phyloP scores from a whole-genome alignment of 2,888 invertebrate species.

The Aelia acuminata region DNA sequence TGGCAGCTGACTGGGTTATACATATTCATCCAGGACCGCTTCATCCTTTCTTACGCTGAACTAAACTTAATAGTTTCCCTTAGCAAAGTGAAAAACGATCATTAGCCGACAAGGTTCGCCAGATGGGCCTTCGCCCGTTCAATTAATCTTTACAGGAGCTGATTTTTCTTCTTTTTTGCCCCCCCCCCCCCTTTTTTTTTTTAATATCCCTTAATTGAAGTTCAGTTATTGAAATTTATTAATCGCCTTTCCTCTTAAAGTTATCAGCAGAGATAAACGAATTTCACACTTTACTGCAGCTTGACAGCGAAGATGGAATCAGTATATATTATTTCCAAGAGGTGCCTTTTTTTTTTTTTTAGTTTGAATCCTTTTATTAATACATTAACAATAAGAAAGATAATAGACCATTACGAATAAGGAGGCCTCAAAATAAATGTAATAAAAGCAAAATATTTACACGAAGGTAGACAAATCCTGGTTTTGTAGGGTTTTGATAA shows the following conservation, averaged over 20 bases:
- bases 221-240: conserved; percentile 31
- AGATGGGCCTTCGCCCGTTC: conserved; percentile 25
- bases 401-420: no score
- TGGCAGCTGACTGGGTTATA: conserved; percentile 8
- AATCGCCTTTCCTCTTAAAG: conserved; percentile 28
- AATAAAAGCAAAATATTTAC: no score
- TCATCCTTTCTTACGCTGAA: conserved; percentile 26
- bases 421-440: no score
- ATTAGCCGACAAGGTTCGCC: conserved; percentile 27
- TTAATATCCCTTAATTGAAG: conserved; percentile 36
- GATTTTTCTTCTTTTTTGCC: conserved; percentile 5
- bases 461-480: no score
- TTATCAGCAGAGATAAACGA: background rate
- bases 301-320: background rate
- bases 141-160: conserved; percentile 40
- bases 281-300: background rate
- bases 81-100: conserved; percentile 36
- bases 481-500: no score
- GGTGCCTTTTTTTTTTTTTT: no score
- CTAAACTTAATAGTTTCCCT: conserved; percentile 45
- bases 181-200: no score
- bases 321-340: no score
- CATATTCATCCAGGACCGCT: background rate
- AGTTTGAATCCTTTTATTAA: no score
- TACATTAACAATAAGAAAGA: no score